Evolutionary conservation across 1,140 invertebrate genomes (phyloP).

Genomic region (Periplaneta americana): DNA sequence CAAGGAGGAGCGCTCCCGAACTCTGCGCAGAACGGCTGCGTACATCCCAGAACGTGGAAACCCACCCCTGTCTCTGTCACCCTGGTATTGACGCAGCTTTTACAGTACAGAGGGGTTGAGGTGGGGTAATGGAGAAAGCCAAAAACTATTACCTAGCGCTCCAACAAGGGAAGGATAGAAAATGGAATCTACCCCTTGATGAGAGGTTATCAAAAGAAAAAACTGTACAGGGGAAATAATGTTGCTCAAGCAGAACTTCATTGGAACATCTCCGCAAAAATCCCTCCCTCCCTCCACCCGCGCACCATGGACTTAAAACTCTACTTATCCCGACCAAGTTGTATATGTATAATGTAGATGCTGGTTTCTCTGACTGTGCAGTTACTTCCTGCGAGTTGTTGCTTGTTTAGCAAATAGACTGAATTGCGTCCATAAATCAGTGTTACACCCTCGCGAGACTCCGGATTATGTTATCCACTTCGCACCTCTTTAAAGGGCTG

Average conservation of each 20-base stretch:
- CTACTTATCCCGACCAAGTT: too few species aligned
- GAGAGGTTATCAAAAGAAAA: not conserved
- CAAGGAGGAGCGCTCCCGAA: not conserved
- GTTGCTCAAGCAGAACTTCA: not conserved
- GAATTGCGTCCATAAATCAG: not conserved
- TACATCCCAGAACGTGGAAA: not conserved
- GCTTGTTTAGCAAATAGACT: not conserved
- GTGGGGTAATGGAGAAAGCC: not conserved
- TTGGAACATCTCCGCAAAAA: not conserved
- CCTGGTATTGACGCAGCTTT: not conserved
- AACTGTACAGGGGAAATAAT: not conserved
- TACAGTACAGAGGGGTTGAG: not conserved
- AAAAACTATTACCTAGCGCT: not conserved
- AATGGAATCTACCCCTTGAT: not conserved
- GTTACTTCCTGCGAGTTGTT: too few species aligned
- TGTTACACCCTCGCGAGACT: not conserved
- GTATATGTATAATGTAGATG: too few species aligned
- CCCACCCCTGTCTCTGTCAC: not conserved
- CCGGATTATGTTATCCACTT: not conserved
- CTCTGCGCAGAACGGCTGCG: not conserved
- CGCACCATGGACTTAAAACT: too few species aligned
- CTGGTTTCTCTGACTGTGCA: too few species aligned
- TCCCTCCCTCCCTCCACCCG: not conserved
- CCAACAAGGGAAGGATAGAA: not conserved
- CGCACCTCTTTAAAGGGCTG: too few species aligned